These are phyloP conservation scores for Drosophila melanogaster DNA, from an alignment of 1,140 invertebrate genomes.

Conservation along the genomic window Release_6_plus_ISO1_MT NT_037436.4:12758501-12759000, in stretches of 20 bases:
- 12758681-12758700: slow-evolving; percentile 90
- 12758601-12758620: background rate
- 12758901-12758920: slow-evolving; percentile 32
- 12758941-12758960: slow-evolving; percentile 94
- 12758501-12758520: too few species aligned
- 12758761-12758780: slow-evolving; percentile 51
- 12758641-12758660: slow-evolving; percentile 95
- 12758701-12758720: slow-evolving; percentile 85
- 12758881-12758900: slow-evolving; percentile 8
- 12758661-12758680: slow-evolving; percentile 95
- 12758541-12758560: background rate
- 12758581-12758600: background rate
- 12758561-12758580: background rate
- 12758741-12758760: slow-evolving; percentile 74
- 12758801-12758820: background rate
- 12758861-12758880: too few species aligned
- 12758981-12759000: slow-evolving; percentile 85
- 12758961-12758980: slow-evolving; percentile 88
- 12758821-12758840: background rate
- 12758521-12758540: background rate
- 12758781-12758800: background rate
- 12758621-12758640: slow-evolving; percentile 90
- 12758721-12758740: slow-evolving; percentile 78
- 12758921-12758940: slow-evolving; percentile 86
- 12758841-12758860: too few species aligned